Conservation (phyloP, 1,140 invertebrate species). For the Probaryconus sp. region DNA sequence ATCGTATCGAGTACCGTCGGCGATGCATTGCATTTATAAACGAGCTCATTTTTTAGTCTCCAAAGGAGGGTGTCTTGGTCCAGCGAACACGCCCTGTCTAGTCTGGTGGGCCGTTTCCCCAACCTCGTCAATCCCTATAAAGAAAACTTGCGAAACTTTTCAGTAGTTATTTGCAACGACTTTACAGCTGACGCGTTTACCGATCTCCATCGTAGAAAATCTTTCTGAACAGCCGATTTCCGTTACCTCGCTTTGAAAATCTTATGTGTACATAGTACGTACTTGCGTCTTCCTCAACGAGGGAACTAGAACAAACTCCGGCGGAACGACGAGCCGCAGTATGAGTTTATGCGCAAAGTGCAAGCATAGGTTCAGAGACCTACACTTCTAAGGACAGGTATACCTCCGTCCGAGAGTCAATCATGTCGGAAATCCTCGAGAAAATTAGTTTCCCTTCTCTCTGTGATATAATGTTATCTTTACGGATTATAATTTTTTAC, state of each 20-base stretch:
- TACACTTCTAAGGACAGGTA: conserved; percentile 33
- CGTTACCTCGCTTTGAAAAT: conserved; percentile 45
- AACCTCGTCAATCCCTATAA: conserved; percentile 24
- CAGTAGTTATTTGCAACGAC: conserved; percentile 58
- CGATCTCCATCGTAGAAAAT: conserved; percentile 53
- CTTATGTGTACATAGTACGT: conserved; percentile 20
- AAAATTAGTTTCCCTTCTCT: conserved; percentile 47
- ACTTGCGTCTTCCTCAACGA: conserved; percentile 5
- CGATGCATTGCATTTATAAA: conserved; percentile 68
- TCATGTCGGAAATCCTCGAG: conserved; percentile 50
- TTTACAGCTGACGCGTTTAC: conserved; percentile 63
- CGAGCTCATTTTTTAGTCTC: conserved; percentile 66
- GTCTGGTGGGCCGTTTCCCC: conserved; percentile 14
- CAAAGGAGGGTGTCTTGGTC: conserved; percentile 63
- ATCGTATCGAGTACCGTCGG: conserved; percentile 20
- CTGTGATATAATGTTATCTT: conserved; percentile 40
- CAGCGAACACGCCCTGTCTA: conserved; percentile 59
- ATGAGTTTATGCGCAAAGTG: conserved; percentile 53
- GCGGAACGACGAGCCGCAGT: conserved; percentile 10
- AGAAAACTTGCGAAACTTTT: conserved; percentile 46
- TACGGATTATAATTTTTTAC: conserved; percentile 37
- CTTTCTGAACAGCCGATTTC: conserved; percentile 44
- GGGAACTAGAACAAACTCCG: conserved; percentile 40
- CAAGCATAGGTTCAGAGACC: conserved; percentile 28
- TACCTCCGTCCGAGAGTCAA: conserved; percentile 47